These are phyloP conservation scores for Andrena minutula DNA, from an alignment of 2,888 invertebrate genomes.

Conservation along the genomic window DNA sequence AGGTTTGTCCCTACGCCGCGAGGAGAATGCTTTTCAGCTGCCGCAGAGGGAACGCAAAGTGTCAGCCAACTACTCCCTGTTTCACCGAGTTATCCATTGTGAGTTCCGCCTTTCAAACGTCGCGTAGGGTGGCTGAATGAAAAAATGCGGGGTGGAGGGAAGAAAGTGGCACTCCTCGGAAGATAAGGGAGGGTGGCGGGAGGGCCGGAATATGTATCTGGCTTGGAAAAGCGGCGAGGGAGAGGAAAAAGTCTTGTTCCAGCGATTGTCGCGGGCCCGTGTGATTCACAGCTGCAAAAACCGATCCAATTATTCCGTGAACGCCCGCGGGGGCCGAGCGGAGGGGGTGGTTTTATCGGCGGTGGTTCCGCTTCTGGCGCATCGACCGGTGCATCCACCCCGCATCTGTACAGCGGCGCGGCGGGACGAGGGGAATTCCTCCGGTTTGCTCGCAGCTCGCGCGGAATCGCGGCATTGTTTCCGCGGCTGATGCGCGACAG, in stretches of 20 bases:
- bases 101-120: too few relatives aligned
- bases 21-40: too few relatives aligned
- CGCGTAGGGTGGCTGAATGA: too few relatives aligned
- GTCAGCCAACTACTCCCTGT: too few relatives aligned
- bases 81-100: too few relatives aligned
- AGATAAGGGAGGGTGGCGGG: slow-evolving; percentile 38
- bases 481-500: slow-evolving; percentile 14
- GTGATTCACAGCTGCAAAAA: slow-evolving; percentile 67
- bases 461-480: slow-evolving; percentile 33
- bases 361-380: slow-evolving; percentile 12
- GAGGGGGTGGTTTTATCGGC: slow-evolving; percentile 31
- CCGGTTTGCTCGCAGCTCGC: neutral
- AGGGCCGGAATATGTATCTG: slow-evolving; percentile 35
- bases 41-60: too few relatives aligned
- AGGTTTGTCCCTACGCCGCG: neutral
- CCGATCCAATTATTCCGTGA: slow-evolving; percentile 69
- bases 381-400: slow-evolving; percentile 29
- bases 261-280: slow-evolving; percentile 52
- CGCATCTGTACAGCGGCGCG: neutral
- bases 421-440: slow-evolving; percentile 18
- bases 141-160: neutral
- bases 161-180: slow-evolving; percentile 33
- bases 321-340: slow-evolving; percentile 18
- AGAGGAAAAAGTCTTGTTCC: slow-evolving; percentile 48
- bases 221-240: slow-evolving; percentile 24